phyloP scores from a whole-genome alignment of 2,797 vertebrate species.

The Poecilia wingei region DNA sequence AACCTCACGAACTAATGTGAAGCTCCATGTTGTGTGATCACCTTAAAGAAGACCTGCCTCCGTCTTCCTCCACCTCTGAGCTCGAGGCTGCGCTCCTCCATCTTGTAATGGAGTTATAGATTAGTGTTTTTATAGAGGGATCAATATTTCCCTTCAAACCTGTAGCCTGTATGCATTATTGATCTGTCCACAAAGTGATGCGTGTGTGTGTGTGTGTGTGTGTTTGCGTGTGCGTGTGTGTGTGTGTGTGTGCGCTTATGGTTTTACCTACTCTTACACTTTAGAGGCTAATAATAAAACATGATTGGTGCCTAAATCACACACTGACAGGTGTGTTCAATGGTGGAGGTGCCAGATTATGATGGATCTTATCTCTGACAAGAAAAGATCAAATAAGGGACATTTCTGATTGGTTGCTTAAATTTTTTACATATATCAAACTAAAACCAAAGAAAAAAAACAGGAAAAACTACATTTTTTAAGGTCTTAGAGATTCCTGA shows the following conservation, averaged over 20 bases:
- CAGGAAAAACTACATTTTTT: not conserved
- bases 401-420: not conserved
- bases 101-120: constrained; percentile 78
- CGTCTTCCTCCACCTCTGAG: constrained; percentile 29
- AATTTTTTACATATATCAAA: too few species aligned
- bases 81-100: constrained; percentile 42
- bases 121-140: constrained; percentile 73
- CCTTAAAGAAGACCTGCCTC: constrained; percentile 10
- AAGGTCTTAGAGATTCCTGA: not conserved
- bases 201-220: constrained; percentile 34
- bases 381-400: constrained; percentile 3
- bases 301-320: constrained; percentile 71
- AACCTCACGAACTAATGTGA: not conserved
- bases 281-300: constrained; percentile 70
- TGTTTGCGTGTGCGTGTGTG: constrained; percentile 34
- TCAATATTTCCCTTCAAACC: constrained; percentile 72
- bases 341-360: constrained; percentile 35
- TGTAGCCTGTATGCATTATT: constrained; percentile 68
- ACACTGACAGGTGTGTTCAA: constrained; percentile 47
- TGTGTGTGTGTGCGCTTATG: constrained; percentile 27
- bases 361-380: constrained; percentile 8
- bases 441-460: not conserved
- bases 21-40: not conserved
- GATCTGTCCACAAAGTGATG: constrained; percentile 44
- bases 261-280: constrained; percentile 63